Evolutionary conservation across 2,113 vertebrate species (phyloP).

Genomic region (Platycercus adscitus): DNA sequence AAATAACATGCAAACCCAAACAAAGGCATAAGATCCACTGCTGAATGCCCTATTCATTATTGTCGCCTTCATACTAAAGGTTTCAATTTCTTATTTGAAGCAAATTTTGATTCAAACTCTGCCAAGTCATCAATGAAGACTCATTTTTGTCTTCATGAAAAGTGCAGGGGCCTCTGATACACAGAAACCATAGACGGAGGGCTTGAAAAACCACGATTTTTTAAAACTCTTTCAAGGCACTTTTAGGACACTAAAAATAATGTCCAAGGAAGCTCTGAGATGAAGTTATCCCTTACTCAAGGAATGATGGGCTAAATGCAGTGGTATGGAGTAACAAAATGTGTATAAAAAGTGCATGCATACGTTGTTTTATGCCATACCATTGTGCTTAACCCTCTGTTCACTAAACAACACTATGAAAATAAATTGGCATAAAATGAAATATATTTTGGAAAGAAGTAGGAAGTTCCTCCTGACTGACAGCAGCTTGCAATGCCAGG

Average conservation of each 20-base stretch:
- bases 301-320: not conserved
- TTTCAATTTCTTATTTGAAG: not conserved
- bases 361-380: not conserved
- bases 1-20: not conserved
- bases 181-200: not conserved
- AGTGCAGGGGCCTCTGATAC: not conserved
- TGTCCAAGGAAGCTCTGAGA: not conserved
- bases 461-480: constrained; percentile 65
- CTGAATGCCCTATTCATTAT: not conserved
- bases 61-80: not conserved
- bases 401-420: not conserved
- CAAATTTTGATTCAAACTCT: not conserved
- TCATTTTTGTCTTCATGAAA: not conserved
- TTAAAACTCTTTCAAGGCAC: not conserved
- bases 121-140: not conserved
- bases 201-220: not conserved
- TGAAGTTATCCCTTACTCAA: not conserved
- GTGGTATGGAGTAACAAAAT: not conserved
- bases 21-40: not conserved
- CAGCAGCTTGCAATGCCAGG: constrained; percentile 48
- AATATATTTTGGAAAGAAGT: constrained; percentile 40
- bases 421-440: constrained; percentile 49
- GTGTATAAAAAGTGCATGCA: not conserved
- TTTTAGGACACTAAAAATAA: not conserved
- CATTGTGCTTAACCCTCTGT: not conserved